phyloP scores from a whole-genome alignment of 1,140 invertebrate genomes.

The Acyrthosiphon pisum region DNA sequence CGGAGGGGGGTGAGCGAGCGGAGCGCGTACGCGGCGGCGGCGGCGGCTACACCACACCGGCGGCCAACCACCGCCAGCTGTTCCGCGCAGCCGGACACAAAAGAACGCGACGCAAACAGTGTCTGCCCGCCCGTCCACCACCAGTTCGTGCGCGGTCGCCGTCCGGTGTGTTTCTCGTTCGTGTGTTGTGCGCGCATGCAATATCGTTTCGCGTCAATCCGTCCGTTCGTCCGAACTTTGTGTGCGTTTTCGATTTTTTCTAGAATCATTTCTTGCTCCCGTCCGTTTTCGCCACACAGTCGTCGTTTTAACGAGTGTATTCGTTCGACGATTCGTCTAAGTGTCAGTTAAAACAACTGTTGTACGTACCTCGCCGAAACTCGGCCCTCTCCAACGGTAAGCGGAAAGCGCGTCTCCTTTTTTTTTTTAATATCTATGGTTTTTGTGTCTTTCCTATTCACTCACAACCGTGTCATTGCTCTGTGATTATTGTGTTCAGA shows the following conservation, averaged over 20 bases:
- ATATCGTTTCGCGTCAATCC: not conserved
- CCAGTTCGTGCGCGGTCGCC: not conserved
- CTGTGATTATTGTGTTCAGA: not conserved
- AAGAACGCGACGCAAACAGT: conserved; percentile 32
- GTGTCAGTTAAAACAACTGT: not conserved
- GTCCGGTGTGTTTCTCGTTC: not conserved
- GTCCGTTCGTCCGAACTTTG: not conserved
- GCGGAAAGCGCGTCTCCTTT: not conserved
- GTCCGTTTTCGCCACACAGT: not conserved
- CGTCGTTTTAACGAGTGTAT: not conserved
- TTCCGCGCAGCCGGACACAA: conserved; percentile 19
- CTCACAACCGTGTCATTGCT: not conserved
- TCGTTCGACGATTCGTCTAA: not conserved
- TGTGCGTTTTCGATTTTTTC: conserved; percentile 7
- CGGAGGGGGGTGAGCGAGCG: not conserved
- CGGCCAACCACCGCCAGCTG: conserved; percentile 26
- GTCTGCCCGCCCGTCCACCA: not conserved
- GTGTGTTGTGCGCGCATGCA: not conserved
- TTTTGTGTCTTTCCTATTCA: not conserved
- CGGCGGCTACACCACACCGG: not conserved
- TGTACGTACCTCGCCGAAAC: not conserved
- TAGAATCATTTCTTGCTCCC: not conserved
- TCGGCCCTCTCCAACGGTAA: conserved; percentile 17
- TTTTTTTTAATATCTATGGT: not conserved
- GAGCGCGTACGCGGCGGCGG: not conserved